Base-by-base conservation (phyloP, 2,888 invertebrate species). In the Hedychridium roseum region DNA sequence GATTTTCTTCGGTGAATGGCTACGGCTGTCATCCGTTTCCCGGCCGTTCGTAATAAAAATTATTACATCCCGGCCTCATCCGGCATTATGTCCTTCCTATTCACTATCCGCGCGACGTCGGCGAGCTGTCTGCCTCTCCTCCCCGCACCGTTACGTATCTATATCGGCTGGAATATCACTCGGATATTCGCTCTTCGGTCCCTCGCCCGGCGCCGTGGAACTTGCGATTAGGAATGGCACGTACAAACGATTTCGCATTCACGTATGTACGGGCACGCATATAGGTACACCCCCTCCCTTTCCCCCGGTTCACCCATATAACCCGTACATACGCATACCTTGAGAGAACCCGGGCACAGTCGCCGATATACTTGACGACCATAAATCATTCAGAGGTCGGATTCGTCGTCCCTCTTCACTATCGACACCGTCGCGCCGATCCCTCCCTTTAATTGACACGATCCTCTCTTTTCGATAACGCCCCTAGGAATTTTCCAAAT, bases 341-440 rank as follows among this genome's bases (percentile, higher is more conserved):
- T 15, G 38, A n/a, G 9, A 38, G 39, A 49, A 34, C 16, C 34
- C 18, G 6, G 16, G 11, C 30, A 15, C 11, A 20, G 20, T n/a
- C 15, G 11, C 44, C 28, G 31, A 18, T 36, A 23, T 4, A 36
- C 30, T 21, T 18, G 14, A 20, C 18, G 32, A 30, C 47, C 49
- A 54, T 60, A 60, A 57, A 60, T 60, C 60, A 50, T 45, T 26
- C 15, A 31, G 18, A 34, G 23, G 21, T 23, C 20, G 26, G 48
- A 51, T 59, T 55, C 51, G 28, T 59, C 51, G 44, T 46, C 48
- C 39, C 50, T 54, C 47, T 40, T 56, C 59, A 52, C 43, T 43
- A 43, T 59, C 43, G 40, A 20, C 11, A 15, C 14, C 40, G 31
- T 7, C 28, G 12, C n/a, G 31, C 42, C 32, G 39, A 34, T 11